These are phyloP conservation scores for Paramuricea clavata DNA, from an alignment of 92 coral and sea anemone species.

Conservation along the genomic window DNA sequence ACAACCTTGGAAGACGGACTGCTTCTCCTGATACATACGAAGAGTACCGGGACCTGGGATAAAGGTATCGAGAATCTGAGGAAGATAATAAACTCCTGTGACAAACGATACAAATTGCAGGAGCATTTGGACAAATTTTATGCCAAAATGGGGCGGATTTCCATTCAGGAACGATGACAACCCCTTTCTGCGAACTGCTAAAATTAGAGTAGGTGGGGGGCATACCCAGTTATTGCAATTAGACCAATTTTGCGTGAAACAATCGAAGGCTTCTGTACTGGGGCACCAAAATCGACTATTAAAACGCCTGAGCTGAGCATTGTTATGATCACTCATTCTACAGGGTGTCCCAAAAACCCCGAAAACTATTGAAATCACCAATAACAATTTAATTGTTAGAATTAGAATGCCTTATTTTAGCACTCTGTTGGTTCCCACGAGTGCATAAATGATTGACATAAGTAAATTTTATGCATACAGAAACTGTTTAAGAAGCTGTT, in stretches of 20 bases:
- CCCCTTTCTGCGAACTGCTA: slow-evolving; percentile 59
- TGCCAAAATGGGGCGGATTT: slow-evolving; percentile 61
- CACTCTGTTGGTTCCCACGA: no score
- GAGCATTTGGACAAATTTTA: slow-evolving; percentile 16
- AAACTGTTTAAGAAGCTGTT: no score
- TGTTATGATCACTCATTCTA: slow-evolving; percentile 55
- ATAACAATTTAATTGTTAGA: no score
- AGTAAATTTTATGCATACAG: no score
- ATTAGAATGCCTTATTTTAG: no score
- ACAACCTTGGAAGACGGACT: slow-evolving; percentile 50
- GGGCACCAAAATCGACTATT: slow-evolving; percentile 68
- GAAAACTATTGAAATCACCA: no score
- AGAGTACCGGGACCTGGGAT: slow-evolving; percentile 56
- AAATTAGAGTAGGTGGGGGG: slow-evolving; percentile 62
- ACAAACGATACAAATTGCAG: slow-evolving; percentile 44
- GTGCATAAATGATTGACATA: no score
- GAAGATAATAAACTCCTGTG: slow-evolving; percentile 42
- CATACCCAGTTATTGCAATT: slow-evolving; percentile 61
- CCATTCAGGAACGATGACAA: slow-evolving; percentile 59
- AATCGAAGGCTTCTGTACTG: slow-evolving; percentile 55
- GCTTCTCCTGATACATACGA: slow-evolving; percentile 18
- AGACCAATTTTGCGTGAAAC: slow-evolving; percentile 70
- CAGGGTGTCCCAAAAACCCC: no score
- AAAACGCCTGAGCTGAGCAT: slow-evolving; percentile 53
- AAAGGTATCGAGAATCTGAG: slow-evolving; percentile 36